Conservation (phyloP, 2,888 invertebrate genomes). For the Stenchaetothrips biformis region DNA sequence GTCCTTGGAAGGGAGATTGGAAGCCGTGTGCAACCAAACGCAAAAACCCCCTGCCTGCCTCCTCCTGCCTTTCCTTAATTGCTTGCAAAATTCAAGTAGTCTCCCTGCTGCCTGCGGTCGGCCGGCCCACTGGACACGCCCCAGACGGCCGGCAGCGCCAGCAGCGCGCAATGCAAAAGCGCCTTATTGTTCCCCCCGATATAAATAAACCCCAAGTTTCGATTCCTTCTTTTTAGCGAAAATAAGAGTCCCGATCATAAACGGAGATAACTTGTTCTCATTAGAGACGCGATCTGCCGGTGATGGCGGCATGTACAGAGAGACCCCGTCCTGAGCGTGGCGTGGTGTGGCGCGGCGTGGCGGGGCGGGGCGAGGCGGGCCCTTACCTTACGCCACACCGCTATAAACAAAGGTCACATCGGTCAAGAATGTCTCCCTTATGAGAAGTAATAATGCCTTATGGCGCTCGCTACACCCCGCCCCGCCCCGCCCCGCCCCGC, state of each 20-base stretch:
- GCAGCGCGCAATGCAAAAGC: background rate
- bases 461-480: background rate
- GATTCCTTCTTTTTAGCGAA: background rate
- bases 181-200: conserved; percentile 9
- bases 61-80: background rate
- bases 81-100: conserved; percentile 20
- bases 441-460: conserved; percentile 3
- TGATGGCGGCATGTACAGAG: conserved; percentile 9
- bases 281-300: conserved; percentile 22
- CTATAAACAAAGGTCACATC: background rate
- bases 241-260: conserved; percentile 7
- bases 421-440: conserved; percentile 23
- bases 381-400: background rate
- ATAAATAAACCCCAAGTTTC: background rate
- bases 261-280: conserved; percentile 15
- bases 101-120: background rate
- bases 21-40: conserved; percentile 17
- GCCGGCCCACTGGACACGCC: background rate
- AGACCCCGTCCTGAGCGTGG: background rate
- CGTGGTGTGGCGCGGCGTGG: background rate
- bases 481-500: background rate
- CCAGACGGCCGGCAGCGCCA: background rate
- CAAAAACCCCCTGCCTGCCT: background rate
- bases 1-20: background rate
- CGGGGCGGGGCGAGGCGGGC: background rate